Evolutionary conservation across 2,113 vertebrate genomes (phyloP).

Genomic region (Phyllostomus hastatus): DNA sequence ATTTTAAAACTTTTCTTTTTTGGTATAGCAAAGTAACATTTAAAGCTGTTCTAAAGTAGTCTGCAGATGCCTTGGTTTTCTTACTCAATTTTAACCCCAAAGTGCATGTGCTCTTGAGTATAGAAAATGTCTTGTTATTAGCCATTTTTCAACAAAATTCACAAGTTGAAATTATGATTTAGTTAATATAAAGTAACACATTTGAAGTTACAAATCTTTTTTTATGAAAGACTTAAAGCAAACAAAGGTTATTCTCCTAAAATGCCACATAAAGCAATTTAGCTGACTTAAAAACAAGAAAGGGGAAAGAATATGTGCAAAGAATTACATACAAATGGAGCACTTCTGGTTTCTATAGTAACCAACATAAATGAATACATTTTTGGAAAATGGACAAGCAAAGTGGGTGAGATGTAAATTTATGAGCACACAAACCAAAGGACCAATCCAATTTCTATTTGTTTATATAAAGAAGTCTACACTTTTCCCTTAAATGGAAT

Average conservation of each 20-base stretch:
- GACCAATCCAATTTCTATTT: neutral
- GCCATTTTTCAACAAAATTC: neutral
- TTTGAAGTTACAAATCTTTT: slow-evolving; percentile 24
- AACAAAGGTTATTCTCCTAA: slow-evolving; percentile 41
- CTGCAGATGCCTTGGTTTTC: slow-evolving; percentile 44
- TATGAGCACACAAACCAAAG: slow-evolving; percentile 53
- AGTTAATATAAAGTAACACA: neutral
- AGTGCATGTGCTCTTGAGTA: slow-evolving; percentile 8
- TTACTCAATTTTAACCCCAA: slow-evolving; percentile 14
- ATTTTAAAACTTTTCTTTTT: slow-evolving; percentile 13
- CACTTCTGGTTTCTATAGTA: slow-evolving; percentile 75
- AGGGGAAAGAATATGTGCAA: neutral
- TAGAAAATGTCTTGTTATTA: slow-evolving; percentile 39
- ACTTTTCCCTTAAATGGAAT: neutral
- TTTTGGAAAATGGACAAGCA: slow-evolving; percentile 61
- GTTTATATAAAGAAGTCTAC: slow-evolving; percentile 16
- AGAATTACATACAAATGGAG: slow-evolving; percentile 46
- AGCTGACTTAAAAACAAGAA: slow-evolving; percentile 56
- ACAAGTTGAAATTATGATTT: neutral
- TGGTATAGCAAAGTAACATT: slow-evolving; percentile 12
- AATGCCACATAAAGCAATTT: slow-evolving; percentile 50
- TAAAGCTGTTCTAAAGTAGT: slow-evolving; percentile 22
- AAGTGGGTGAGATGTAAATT: slow-evolving; percentile 71
- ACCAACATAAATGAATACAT: slow-evolving; percentile 72
- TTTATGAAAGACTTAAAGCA: slow-evolving; percentile 27